Conservation (phyloP, 2,888 invertebrate genomes). For the Spialia ferax region DNA sequence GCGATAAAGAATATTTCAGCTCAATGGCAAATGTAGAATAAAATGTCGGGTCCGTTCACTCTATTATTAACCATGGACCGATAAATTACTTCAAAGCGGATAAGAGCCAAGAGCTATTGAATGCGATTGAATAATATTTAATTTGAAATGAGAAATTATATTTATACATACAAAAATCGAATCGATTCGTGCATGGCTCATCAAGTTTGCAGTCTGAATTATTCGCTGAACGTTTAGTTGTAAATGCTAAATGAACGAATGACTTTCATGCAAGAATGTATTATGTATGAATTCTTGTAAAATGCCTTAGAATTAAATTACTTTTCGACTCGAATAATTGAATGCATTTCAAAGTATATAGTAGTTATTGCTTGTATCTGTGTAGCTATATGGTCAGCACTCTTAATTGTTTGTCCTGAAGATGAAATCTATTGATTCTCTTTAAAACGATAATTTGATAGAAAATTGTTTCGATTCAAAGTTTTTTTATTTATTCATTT, state of each 20-base stretch:
- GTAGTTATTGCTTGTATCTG: background rate
- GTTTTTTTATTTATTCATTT: too few relatives aligned
- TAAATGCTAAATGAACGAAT: background rate
- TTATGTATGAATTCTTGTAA: background rate
- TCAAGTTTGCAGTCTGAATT: background rate
- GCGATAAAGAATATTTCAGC: slow-evolving; percentile 23
- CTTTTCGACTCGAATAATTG: background rate
- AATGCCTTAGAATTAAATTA: too few relatives aligned
- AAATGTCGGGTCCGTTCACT: slow-evolving; percentile 35
- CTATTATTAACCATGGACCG: slow-evolving; percentile 36
- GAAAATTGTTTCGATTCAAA: background rate
- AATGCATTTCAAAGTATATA: background rate
- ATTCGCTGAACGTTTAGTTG: background rate
- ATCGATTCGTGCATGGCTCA: slow-evolving; percentile 5
- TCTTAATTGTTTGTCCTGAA: background rate
- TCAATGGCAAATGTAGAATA: slow-evolving; percentile 32
- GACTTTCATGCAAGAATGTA: background rate
- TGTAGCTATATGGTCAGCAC: background rate
- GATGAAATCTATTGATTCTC: background rate
- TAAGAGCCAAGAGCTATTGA: slow-evolving; percentile 39
- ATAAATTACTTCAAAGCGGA: slow-evolving; percentile 37
- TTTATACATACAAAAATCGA: slow-evolving; percentile 22
- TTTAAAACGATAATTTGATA: background rate
- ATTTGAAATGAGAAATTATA: slow-evolving; percentile 25
- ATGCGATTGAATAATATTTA: slow-evolving; percentile 34